Percentiles rank a stretch among this genome's conserved stretches.
Evolutionary conservation across 2,797 vertebrate genomes (phyloP).

Genomic region (Corythornis leucogaster): DNA sequence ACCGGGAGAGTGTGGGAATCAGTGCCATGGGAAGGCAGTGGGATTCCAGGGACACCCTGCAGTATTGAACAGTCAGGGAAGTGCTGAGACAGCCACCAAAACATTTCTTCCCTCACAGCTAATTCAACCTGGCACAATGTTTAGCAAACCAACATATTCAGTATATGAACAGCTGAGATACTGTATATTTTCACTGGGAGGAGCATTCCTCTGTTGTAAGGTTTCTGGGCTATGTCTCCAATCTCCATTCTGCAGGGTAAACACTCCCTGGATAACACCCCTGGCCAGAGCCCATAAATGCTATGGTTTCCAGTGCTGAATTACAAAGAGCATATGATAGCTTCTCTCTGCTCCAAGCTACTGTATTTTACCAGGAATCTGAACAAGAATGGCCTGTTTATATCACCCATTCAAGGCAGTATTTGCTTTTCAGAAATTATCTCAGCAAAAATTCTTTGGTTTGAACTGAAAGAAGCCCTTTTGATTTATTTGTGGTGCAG

Average conservation of each 20-base stretch:
- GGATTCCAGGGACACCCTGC: neutral
- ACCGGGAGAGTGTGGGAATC: neutral
- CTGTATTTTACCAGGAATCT: conserved; percentile 31
- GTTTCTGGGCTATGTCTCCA: conserved; percentile 46
- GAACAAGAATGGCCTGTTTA: neutral
- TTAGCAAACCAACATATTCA: neutral
- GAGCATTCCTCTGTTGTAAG: conserved; percentile 59
- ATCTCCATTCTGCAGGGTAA: conserved; percentile 51
- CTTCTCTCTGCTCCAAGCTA: conserved; percentile 21
- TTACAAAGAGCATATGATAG: conserved; percentile 30
- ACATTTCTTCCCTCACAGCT: neutral
- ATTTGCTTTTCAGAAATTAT: conserved; percentile 51
- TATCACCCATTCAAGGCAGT: conserved; percentile 2
- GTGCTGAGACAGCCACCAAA: neutral
- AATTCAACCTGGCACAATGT: neutral
- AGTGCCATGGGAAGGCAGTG: neutral
- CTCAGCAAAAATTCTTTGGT: neutral
- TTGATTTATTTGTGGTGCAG: neutral
- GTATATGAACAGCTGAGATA: neutral
- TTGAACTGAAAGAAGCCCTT: neutral
- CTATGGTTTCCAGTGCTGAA: conserved; percentile 44
- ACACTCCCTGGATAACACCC: conserved; percentile 50
- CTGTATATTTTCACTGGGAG: neutral
- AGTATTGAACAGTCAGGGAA: neutral
- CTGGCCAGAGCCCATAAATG: conserved; percentile 30